Evolutionary conservation across 1,140 invertebrate genomes (phyloP).

Genomic region (Tetramorium simillimum): DNA sequence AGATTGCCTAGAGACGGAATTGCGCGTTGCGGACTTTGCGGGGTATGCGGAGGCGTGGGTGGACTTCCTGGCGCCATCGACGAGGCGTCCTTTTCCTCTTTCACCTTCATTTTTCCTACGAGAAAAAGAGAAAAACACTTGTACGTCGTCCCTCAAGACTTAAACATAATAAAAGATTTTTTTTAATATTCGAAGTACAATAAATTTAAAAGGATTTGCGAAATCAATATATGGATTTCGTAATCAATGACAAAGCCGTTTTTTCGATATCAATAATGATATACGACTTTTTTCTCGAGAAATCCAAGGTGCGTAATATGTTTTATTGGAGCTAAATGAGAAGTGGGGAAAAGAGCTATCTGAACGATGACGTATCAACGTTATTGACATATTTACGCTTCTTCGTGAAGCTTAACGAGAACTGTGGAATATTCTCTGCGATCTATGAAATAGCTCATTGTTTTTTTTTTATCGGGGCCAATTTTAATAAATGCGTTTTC

Average conservation of each 20-base stretch:
- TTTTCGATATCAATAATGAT: neutral
- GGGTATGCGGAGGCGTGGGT: constrained; percentile 84
- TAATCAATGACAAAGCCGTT: constrained; percentile 45
- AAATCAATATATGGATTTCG: neutral
- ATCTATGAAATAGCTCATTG: constrained; percentile 41
- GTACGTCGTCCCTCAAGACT: neutral
- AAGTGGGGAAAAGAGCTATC: neutral
- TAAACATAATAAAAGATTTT: neutral
- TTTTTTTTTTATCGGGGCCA: neutral
- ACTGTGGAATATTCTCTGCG: constrained; percentile 3
- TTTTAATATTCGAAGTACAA: neutral
- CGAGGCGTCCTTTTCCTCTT: constrained; percentile 83
- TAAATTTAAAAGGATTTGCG: neutral
- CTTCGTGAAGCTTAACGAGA: constrained; percentile 3
- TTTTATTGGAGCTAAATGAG: constrained; percentile 29
- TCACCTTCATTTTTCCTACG: constrained; percentile 81
- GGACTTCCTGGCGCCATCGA: constrained; percentile 84
- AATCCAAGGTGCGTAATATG: constrained; percentile 42
- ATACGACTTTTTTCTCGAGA: constrained; percentile 10
- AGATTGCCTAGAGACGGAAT: constrained; percentile 78
- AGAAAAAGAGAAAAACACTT: constrained; percentile 34
- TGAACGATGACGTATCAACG: neutral
- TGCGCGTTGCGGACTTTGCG: constrained; percentile 82
- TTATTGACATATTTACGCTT: constrained; percentile 15
- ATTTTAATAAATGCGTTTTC: neutral